Evolutionary conservation across 2,797 vertebrate genomes (phyloP).

Genomic region (Myotis planiceps): DNA sequence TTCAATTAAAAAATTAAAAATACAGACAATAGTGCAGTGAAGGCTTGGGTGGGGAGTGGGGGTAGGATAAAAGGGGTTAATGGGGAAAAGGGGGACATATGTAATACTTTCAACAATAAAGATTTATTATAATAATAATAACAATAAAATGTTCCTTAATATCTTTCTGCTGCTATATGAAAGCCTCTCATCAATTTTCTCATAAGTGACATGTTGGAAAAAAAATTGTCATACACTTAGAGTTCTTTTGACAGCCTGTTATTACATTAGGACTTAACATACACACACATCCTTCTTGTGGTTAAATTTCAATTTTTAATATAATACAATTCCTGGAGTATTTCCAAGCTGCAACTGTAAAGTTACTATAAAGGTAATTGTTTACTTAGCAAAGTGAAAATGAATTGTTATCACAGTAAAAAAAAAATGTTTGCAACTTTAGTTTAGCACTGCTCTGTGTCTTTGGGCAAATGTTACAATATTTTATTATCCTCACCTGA

Average conservation of each 20-base stretch:
- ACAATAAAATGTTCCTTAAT: not conserved
- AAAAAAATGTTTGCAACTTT: not conserved
- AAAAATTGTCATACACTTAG: not conserved
- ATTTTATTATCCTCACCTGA: not conserved
- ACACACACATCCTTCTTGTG: not conserved
- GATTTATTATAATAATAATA: no score
- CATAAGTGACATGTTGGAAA: not conserved
- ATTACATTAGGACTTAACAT: not conserved
- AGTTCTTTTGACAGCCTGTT: not conserved
- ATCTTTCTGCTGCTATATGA: not conserved
- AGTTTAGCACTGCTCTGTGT: not conserved
- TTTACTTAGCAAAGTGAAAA: conserved; percentile 4
- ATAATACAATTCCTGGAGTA: not conserved
- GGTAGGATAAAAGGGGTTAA: no score
- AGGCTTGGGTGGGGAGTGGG: no score
- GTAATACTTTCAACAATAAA: no score
- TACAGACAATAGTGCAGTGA: no score
- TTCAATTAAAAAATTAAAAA: not conserved
- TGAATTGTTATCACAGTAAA: not conserved
- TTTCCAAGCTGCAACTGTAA: not conserved
- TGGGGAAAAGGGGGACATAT: no score
- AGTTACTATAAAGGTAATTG: not conserved
- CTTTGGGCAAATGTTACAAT: not conserved
- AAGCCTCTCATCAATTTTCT: not conserved
- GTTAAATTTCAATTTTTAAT: not conserved